phyloP scores from a whole-genome alignment of 2,888 invertebrate genomes.

The Serrognathus titanus region DNA sequence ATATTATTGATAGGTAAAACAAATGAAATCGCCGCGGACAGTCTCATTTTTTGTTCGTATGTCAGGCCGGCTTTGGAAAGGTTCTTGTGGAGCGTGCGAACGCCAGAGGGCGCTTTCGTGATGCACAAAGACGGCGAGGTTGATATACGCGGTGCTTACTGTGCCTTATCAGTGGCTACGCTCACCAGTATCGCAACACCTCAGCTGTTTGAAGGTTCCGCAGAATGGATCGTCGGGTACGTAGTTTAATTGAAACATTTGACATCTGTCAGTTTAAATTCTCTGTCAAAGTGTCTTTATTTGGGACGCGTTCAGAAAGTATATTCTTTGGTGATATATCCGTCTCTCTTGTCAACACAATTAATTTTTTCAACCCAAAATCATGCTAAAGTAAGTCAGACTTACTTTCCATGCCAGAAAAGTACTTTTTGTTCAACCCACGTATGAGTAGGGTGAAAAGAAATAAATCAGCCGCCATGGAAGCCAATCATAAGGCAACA shows the following conservation, averaged over 20 bases:
- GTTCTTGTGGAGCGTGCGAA: slow-evolving; percentile 75
- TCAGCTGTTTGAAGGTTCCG: slow-evolving; percentile 78
- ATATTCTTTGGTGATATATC: too few species aligned
- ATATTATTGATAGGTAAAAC: slow-evolving; percentile 75
- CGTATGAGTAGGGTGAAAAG: too few species aligned
- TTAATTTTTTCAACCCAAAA: too few species aligned
- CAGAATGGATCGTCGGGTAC: slow-evolving; percentile 83
- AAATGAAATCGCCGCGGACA: neutral
- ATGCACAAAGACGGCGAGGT: slow-evolving; percentile 91
- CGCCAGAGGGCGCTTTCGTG: slow-evolving; percentile 84
- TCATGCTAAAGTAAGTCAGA: too few species aligned
- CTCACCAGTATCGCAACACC: slow-evolving; percentile 75
- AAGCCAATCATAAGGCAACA: too few species aligned
- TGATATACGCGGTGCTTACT: slow-evolving; percentile 95
- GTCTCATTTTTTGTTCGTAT: slow-evolving; percentile 17
- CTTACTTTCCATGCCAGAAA: too few species aligned
- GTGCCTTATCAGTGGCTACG: slow-evolving; percentile 88
- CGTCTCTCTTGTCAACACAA: too few species aligned
- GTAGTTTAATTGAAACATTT: neutral
- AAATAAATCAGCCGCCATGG: too few species aligned
- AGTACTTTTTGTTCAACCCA: too few species aligned
- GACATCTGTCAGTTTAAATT: too few species aligned
- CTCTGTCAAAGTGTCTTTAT: too few species aligned
- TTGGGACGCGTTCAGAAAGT: too few species aligned
- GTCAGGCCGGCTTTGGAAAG: slow-evolving; percentile 63